Evolutionary conservation across 2,888 invertebrate species (phyloP).

Genomic region (Chymomyza caudatula): DNA sequence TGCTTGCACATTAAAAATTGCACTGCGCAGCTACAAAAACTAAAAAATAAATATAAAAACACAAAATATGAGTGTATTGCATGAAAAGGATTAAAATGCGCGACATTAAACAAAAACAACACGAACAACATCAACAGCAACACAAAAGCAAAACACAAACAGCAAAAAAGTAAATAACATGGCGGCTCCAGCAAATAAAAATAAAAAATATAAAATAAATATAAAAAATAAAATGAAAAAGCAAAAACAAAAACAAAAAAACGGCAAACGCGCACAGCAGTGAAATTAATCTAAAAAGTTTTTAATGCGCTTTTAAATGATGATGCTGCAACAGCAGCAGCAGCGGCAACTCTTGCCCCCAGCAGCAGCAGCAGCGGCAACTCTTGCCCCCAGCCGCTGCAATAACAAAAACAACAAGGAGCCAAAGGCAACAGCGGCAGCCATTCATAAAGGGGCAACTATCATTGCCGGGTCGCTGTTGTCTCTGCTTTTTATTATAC

Average conservation of each 20-base stretch:
- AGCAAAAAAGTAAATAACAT: slow-evolving; percentile 36
- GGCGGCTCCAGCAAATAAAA: slow-evolving; percentile 26
- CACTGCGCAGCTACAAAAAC: neutral
- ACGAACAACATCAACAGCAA: slow-evolving; percentile 13
- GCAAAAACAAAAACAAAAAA: slow-evolving; percentile 17
- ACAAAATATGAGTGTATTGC: slow-evolving; percentile 10
- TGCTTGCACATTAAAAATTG: neutral
- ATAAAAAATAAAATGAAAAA: neutral
- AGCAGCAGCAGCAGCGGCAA: neutral
- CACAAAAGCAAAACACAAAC: slow-evolving; percentile 16
- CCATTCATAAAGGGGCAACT: slow-evolving; percentile 51
- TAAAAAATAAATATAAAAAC: neutral
- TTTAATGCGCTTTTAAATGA: slow-evolving; percentile 77
- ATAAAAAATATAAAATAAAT: slow-evolving; percentile 29
- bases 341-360: neutral
- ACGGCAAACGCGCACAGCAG: slow-evolving; percentile 41
- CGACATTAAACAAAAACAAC: slow-evolving; percentile 46
- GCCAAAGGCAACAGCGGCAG: neutral
- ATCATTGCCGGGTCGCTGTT: slow-evolving; percentile 56
- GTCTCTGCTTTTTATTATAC: slow-evolving; percentile 9
- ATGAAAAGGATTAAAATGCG: slow-evolving; percentile 18
- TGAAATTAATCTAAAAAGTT: slow-evolving; percentile 77
- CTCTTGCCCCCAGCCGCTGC: neutral
- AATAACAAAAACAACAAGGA: neutral
- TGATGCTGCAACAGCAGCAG: slow-evolving; percentile 39